Conservation (phyloP, 2,888 invertebrate genomes). For the Nephrotoma flavescens region DNA sequence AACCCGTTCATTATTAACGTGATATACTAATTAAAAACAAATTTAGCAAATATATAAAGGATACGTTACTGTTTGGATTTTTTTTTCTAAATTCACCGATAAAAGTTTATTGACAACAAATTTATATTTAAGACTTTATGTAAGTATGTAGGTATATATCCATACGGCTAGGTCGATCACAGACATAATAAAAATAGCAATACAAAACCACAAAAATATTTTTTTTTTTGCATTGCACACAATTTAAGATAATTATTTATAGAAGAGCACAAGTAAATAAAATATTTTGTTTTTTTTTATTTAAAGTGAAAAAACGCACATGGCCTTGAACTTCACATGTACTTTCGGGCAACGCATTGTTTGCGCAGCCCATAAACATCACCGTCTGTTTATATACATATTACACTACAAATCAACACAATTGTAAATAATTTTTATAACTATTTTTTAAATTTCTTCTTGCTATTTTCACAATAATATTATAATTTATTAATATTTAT, state of each 20-base stretch:
- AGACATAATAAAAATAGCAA: neutral
- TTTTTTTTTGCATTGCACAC: neutral
- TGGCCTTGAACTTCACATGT: conserved; percentile 9
- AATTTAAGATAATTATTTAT: neutral
- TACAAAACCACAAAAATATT: neutral
- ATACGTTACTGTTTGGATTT: neutral
- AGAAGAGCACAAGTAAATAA: neutral
- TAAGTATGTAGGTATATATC: no score
- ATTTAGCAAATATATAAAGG: neutral
- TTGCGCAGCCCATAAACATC: conserved; percentile 10
- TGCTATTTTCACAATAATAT: neutral
- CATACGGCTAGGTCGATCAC: neutral
- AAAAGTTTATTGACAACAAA: neutral
- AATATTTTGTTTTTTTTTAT: neutral
- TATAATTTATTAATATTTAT: neutral
- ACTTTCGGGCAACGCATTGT: conserved; percentile 10
- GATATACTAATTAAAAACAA: neutral
- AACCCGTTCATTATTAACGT: neutral
- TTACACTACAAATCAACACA: conserved; percentile 2
- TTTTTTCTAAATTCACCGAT: neutral
- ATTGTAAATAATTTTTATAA: neutral
- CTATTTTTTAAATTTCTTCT: neutral
- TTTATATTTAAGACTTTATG: neutral
- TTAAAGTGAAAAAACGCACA: conserved; percentile 1
- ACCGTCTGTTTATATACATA: conserved; percentile 9